Conservation (phyloP, 2,888 invertebrate species). For the Hoplodrina ambigua region DNA sequence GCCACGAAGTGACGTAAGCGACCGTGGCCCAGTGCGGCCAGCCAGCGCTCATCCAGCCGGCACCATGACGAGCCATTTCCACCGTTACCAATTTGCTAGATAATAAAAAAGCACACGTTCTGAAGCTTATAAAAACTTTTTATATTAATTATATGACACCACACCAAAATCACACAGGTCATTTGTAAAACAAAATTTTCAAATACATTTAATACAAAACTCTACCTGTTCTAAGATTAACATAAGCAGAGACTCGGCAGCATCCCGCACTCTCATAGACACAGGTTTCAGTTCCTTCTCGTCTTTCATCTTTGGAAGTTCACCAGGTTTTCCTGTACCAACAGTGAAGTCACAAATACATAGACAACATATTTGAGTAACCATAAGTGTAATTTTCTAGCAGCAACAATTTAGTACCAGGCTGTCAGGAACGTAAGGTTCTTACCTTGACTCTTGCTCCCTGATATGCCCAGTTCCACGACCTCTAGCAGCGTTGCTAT, state of each 20-base stretch:
- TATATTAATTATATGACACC: too few species aligned
- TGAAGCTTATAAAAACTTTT: too few species aligned
- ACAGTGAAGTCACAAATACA: not conserved
- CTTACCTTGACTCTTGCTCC: constrained; percentile 95
- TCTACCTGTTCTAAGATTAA: constrained; percentile 96
- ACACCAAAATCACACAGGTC: too few species aligned
- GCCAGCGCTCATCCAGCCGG: constrained; percentile 95
- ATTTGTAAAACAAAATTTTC: not conserved
- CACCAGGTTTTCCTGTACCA: constrained; percentile 93
- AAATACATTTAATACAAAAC: too few species aligned
- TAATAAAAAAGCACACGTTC: not conserved
- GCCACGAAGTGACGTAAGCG: constrained; percentile 94
- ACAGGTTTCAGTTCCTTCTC: constrained; percentile 99
- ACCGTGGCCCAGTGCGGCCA: constrained; percentile 91
- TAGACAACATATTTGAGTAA: too few species aligned
- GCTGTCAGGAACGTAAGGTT: not conserved
- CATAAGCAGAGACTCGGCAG: constrained; percentile 98
- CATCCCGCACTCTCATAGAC: constrained; percentile 99
- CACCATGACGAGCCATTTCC: constrained; percentile 94
- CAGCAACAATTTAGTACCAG: constrained; percentile 9
- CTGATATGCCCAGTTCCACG: constrained; percentile 99
- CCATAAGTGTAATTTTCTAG: too few species aligned
- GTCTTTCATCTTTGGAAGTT: constrained; percentile 97
- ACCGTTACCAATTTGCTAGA: constrained; percentile 94
- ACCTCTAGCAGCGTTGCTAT: constrained; percentile 98